Conservation (phyloP, 2,888 invertebrate genomes). For the Cordilura impudica region DNA sequence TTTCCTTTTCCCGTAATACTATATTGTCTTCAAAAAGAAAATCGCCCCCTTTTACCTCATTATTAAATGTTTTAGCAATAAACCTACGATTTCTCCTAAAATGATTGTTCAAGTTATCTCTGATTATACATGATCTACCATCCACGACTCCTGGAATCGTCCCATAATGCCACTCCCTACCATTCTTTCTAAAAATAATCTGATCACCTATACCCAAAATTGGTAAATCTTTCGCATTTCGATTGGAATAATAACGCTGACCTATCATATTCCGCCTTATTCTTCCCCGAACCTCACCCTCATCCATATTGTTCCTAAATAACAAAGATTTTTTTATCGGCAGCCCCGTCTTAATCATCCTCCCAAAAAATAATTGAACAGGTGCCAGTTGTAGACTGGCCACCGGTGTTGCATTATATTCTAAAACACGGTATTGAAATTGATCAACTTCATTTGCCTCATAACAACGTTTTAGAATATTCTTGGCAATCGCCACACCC, state of each 20-base stretch:
- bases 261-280: slow-evolving; percentile 15
- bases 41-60: not conserved
- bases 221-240: not conserved
- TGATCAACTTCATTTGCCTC: slow-evolving; percentile 28
- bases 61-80: slow-evolving; percentile 29
- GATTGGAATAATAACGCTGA: slow-evolving; percentile 1
- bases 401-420: slow-evolving; percentile 62
- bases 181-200: too few species aligned
- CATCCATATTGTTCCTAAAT: slow-evolving; percentile 16
- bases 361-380: slow-evolving; percentile 53
- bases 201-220: too few species aligned
- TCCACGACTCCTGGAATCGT: slow-evolving; percentile 18
- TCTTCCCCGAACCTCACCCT: slow-evolving; percentile 31
- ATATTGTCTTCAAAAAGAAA: too few species aligned
- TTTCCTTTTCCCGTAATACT: too few species aligned
- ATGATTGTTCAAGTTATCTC: slow-evolving; percentile 31
- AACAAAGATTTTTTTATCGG: not conserved
- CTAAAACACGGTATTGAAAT: slow-evolving; percentile 60
- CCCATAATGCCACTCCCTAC: too few species aligned
- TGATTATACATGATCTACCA: slow-evolving; percentile 36
- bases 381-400: slow-evolving; percentile 52
- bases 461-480: slow-evolving; percentile 61
- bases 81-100: slow-evolving; percentile 32
- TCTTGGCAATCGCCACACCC: slow-evolving; percentile 57
- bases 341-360: not conserved